Evolutionary conservation across 1,140 invertebrate species (phyloP), one percentile per base, ranked within the genome.

Genomic region (Babylonia areolata): DNA sequence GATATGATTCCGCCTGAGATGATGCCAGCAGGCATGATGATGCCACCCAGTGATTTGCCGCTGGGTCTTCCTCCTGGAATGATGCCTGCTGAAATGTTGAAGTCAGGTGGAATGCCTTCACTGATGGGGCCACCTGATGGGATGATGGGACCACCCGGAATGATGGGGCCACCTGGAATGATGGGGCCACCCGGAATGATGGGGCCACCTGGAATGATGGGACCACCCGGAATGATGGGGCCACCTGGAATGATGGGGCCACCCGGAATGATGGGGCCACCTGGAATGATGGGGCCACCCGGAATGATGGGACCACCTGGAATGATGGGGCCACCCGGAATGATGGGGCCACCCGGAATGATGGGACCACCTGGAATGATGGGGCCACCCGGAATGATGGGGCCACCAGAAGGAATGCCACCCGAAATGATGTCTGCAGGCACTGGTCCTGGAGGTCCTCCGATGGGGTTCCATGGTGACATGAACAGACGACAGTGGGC

Each of bases 1-100:
- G 81, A 83, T 37, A 83, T 83, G 81, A 64, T 83, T 40, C 81
- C 81, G 35, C 81, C 81, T 3, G 81, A 83, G 54, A 83, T 83
- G 81, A n/a, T 83, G 37, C 81, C 81, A 17, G 46, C 58, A 1
- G 81, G 37, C 17, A 69, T 83, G 54, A 23, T 28, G 12, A 39
- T 69, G 54, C 31, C 51, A 1, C 37, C 80, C 33, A n/a, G 28
- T 31, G 46, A 51, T 5, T 6, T 81, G 42, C 6, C 39, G 20
- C 28, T 28, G 35, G 33, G 80, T 3, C 37, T 42, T 11, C 77
- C 77, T 42, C n/a, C 46, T 28, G 80, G 80, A 17, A 58, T 81
- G 46, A 39, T 51, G 20, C 81, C 81, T 83, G 81, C 31, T 40
- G 71, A 71, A 58, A 83, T 83, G 81, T 31, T 31, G 0, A 51